Evolutionary conservation across 2,113 vertebrate genomes (phyloP), one percentile per base, ranked within the genome.

Genomic region (Caranx ignobilis): DNA sequence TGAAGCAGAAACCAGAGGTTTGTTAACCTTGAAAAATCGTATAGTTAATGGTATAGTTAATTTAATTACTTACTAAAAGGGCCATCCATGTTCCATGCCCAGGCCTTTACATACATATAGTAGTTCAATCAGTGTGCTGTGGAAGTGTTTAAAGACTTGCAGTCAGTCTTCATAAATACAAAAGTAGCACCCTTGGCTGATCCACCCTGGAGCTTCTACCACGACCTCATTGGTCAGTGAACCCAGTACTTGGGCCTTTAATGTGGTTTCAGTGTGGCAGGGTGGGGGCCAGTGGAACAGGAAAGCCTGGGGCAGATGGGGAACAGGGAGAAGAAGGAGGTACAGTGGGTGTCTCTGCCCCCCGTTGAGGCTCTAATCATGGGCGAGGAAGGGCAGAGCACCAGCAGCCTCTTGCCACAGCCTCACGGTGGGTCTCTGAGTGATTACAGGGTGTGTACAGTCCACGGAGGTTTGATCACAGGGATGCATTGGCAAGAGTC

Each of bases 401-500:
- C 32, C 34, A 55, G 80, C 76, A 47, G 82, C 82, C 76, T 83
- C 80, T 71, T 74, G 84, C 83, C 43, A 18, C 55, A 66, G 85
- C 87, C 87, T 82, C 59, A 62, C 11, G 74, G 86, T 82, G 37
- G 89, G 79, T 84, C 82, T 82, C 48, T 4, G 64, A 56, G 78
- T 90, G 89, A 95, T 94, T 93, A 90, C 47, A 89, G 70, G 84
- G 81, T 41, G 86, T 77, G 81, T 61, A 57, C 65, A 37, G 77
- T 41, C 82, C 48, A 59, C n/a, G 6, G 83, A 62, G 83, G 74
- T 70, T 70, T 87, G 87, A 90, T 92, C 79, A 84, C 54, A 89
- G 76, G 79, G 79, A 26, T 52, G 32, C 21, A 6, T 41, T 79
- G 72, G 83, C 57, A 71, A 19, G 19, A 80, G 34, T 48, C 18